These are phyloP conservation scores for Pygoscelis adeliae DNA, from an alignment of 2,113 vertebrate species.

Conservation along the genomic window DNA sequence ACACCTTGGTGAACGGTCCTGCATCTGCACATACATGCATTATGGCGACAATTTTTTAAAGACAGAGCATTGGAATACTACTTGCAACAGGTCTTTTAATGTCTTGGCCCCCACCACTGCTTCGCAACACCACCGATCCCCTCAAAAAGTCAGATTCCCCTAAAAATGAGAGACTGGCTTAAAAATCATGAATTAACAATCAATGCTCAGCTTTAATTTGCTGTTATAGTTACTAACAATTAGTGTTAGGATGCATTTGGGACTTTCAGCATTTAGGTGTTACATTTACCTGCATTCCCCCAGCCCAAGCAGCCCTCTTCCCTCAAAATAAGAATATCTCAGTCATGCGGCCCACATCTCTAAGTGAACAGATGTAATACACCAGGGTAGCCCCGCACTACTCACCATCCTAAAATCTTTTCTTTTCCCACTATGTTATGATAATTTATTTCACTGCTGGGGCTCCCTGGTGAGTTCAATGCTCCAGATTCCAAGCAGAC, in stretches of 20 bases:
- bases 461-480: constrained; percentile 22
- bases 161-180: neutral
- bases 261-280: neutral
- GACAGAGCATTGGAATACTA: neutral
- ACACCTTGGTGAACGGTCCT: neutral
- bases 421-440: constrained; percentile 22
- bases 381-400: neutral
- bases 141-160: neutral
- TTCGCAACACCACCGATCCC: neutral
- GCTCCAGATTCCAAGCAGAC: constrained; percentile 23
- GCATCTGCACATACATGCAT: neutral
- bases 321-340: neutral
- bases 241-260: neutral
- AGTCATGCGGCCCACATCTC: neutral
- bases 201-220: neutral
- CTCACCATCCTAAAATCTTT: neutral
- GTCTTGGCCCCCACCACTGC: neutral
- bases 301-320: neutral
- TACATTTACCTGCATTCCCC: neutral
- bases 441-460: constrained; percentile 29
- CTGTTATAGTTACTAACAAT: neutral
- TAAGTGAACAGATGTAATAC: neutral
- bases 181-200: neutral
- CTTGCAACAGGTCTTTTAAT: neutral
- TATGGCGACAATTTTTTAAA: neutral